These are phyloP conservation scores for Mormoops blainvillei DNA, from an alignment of 2,113 vertebrate species.

Conservation along the genomic window DNA sequence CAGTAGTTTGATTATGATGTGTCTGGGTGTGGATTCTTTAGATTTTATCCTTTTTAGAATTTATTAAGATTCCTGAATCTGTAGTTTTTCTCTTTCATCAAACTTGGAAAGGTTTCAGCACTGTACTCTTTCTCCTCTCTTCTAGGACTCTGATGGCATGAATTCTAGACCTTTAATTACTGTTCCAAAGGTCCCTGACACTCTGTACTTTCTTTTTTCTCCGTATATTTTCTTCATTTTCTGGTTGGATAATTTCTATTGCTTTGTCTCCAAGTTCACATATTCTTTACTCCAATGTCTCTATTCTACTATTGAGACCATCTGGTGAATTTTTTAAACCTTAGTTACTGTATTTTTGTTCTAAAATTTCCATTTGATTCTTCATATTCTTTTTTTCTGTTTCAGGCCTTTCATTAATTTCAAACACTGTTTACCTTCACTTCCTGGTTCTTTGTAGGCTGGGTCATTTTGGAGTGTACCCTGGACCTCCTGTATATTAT, in stretches of 20 bases:
- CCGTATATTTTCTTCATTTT: background rate
- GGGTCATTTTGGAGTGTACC: background rate
- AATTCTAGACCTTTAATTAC: background rate
- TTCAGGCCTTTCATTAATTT: background rate
- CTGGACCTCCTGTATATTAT: background rate
- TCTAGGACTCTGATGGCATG: background rate
- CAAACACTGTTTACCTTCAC: background rate
- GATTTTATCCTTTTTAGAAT: background rate
- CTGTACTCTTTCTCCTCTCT: background rate
- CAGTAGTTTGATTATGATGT: background rate
- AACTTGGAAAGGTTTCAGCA: background rate
- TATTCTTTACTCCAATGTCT: background rate
- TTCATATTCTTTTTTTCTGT: background rate
- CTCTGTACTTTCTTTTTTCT: background rate
- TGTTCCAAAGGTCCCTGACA: background rate
- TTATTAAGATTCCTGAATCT: background rate
- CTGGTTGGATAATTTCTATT: background rate
- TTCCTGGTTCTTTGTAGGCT: background rate
- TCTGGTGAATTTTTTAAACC: background rate
- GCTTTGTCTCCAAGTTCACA: background rate
- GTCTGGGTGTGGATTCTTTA: background rate
- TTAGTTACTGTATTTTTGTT: background rate
- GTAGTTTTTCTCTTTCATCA: background rate
- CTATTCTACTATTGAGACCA: background rate
- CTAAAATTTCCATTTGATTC: background rate